These are phyloP conservation scores for Tetramorium simillimum DNA, from an alignment of 1,140 invertebrate genomes.

Conservation along the genomic window DNA sequence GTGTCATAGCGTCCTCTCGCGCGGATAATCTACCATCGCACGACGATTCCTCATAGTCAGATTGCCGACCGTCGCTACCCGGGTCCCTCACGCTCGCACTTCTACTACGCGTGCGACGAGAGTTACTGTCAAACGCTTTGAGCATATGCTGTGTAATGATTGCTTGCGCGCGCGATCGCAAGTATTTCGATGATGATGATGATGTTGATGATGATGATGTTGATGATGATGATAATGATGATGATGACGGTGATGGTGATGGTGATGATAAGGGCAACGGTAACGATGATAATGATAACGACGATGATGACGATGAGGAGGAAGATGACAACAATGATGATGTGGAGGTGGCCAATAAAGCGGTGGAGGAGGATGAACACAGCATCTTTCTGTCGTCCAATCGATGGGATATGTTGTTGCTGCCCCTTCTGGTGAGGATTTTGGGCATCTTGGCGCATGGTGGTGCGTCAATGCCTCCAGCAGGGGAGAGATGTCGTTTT, in stretches of 20 bases:
- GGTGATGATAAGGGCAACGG: background rate
- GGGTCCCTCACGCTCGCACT: background rate
- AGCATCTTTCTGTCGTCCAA: background rate
- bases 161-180: background rate
- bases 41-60: constrained; percentile 28
- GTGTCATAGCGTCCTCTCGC: background rate
- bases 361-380: background rate
- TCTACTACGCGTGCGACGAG: background rate
- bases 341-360: background rate
- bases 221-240: background rate
- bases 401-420: background rate
- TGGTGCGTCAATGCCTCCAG: constrained; percentile 60
- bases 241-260: background rate
- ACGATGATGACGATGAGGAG: background rate
- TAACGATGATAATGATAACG: background rate
- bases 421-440: constrained; percentile 44
- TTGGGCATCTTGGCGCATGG: constrained; percentile 73
- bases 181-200: background rate
- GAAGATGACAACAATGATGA: background rate
- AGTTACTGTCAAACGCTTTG: background rate
- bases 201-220: background rate
- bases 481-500: constrained; percentile 78
- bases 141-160: background rate
- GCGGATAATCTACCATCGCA: constrained; percentile 7
- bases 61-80: constrained; percentile 39